phyloP scores from a whole-genome alignment of 1,140 invertebrate genomes.

The Pseudomyrmex cubaensis region DNA sequence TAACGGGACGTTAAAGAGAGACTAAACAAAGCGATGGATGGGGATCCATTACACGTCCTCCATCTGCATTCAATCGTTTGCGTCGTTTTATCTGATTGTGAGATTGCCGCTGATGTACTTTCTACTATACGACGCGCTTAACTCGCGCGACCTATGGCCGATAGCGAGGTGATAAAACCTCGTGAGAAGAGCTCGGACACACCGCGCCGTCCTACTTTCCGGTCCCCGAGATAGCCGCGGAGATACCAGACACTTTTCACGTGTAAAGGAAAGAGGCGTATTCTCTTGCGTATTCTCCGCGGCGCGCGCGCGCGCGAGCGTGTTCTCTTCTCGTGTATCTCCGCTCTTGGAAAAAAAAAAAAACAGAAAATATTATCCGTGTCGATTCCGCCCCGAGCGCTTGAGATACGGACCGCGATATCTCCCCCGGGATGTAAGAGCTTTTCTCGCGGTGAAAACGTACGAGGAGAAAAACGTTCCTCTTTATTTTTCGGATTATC shows the following conservation, averaged over 20 bases:
- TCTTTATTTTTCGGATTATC: background rate
- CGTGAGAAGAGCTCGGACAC: conserved; percentile 57
- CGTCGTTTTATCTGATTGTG: conserved; percentile 65
- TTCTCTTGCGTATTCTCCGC: conserved; percentile 31
- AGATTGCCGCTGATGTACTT: conserved; percentile 64
- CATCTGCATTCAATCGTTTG: conserved; percentile 29
- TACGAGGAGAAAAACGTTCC: background rate
- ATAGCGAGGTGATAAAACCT: conserved; percentile 71
- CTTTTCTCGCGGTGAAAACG: too few species aligned
- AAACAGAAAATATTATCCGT: background rate
- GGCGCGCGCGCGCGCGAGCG: background rate
- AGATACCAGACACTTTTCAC: conserved; percentile 68
- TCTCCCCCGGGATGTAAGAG: background rate
- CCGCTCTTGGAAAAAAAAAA: background rate
- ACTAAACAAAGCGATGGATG: conserved; percentile 34
- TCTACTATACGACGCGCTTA: conserved; percentile 64
- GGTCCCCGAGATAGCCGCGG: conserved; percentile 61
- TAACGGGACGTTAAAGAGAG: conserved; percentile 13
- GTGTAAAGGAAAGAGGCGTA: conserved; percentile 48
- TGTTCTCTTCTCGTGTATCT: background rate
- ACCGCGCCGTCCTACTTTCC: conserved; percentile 69
- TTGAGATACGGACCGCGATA: background rate
- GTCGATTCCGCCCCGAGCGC: background rate
- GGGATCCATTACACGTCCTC: background rate
- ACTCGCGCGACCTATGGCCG: conserved; percentile 48